Conservation (phyloP, 1,140 invertebrate species). For the Hesperophylax magnus region DNA sequence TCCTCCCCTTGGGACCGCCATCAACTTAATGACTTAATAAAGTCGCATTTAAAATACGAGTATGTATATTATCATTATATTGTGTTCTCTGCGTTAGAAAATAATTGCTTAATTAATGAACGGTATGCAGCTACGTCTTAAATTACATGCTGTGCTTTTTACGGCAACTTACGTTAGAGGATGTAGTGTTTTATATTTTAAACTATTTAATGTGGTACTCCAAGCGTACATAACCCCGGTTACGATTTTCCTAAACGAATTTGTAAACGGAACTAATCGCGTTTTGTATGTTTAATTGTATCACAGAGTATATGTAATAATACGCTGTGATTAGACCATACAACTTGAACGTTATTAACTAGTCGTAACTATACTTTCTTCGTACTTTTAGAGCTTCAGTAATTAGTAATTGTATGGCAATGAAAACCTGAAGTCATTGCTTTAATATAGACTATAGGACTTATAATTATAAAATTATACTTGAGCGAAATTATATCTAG, state of each 20-base stretch:
- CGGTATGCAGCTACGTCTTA: slow-evolving; percentile 27
- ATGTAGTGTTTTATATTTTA: slow-evolving; percentile 28
- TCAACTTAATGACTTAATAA: slow-evolving; percentile 50
- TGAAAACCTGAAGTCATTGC: too few relatives aligned
- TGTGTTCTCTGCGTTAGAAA: not conserved
- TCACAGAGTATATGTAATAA: slow-evolving; percentile 14
- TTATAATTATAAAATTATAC: too few relatives aligned
- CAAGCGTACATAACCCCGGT: slow-evolving; percentile 6
- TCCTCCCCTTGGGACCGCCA: not conserved
- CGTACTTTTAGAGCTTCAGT: too few relatives aligned
- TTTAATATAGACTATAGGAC: too few relatives aligned
- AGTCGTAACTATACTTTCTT: too few relatives aligned
- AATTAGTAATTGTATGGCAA: too few relatives aligned
- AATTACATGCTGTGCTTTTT: slow-evolving; percentile 37
- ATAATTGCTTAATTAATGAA: slow-evolving; percentile 44
- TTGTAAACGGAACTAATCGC: slow-evolving; percentile 26
- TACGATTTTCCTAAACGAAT: slow-evolving; percentile 28
- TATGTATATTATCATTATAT: not conserved
- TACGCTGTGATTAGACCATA: not conserved
- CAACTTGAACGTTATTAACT: too few relatives aligned
- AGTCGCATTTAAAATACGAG: slow-evolving; percentile 34
- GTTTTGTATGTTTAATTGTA: slow-evolving; percentile 19
- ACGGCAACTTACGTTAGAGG: not conserved
- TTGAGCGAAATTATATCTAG: not conserved
- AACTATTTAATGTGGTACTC: slow-evolving; percentile 23